Evolutionary conservation across 1,140 invertebrate species (phyloP).

Genomic region (Euglossa dilemma): DNA sequence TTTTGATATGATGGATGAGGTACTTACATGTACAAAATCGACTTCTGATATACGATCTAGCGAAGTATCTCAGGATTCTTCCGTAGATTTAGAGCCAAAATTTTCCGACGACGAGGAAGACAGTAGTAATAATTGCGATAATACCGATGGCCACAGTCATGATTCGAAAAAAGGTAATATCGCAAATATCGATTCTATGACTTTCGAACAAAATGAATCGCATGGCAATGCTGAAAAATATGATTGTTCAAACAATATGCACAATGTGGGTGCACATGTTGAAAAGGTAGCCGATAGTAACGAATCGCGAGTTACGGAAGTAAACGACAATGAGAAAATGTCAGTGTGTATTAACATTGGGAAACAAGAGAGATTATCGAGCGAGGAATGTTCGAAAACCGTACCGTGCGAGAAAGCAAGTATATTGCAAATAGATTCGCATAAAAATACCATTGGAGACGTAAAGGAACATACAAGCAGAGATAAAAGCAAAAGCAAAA

Average conservation of each 20-base stretch:
- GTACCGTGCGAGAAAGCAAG: background rate
- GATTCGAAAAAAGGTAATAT: background rate
- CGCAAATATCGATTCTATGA: background rate
- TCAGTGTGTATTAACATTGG: background rate
- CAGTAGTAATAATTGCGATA: background rate
- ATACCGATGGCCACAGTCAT: background rate
- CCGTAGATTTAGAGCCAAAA: constrained; percentile 70
- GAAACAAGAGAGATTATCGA: background rate
- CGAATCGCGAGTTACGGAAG: background rate
- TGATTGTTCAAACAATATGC: background rate
- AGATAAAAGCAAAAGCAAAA: constrained; percentile 48
- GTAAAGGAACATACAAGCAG: constrained; percentile 53
- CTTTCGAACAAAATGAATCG: background rate
- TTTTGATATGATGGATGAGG: constrained; percentile 78
- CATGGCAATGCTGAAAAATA: background rate
- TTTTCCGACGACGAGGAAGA: constrained; percentile 77
- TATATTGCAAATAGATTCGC: constrained; percentile 51
- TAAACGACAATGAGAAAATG: background rate
- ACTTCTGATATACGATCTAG: background rate
- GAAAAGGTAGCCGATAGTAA: background rate
- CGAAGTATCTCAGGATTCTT: constrained; percentile 70
- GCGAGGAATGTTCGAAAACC: background rate
- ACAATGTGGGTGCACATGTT: background rate
- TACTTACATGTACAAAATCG: constrained; percentile 61
- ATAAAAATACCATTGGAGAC: constrained; percentile 29